These are phyloP conservation scores for Pteria penguin DNA, from an alignment of 2,888 invertebrate genomes.

Conservation along the genomic window DNA sequence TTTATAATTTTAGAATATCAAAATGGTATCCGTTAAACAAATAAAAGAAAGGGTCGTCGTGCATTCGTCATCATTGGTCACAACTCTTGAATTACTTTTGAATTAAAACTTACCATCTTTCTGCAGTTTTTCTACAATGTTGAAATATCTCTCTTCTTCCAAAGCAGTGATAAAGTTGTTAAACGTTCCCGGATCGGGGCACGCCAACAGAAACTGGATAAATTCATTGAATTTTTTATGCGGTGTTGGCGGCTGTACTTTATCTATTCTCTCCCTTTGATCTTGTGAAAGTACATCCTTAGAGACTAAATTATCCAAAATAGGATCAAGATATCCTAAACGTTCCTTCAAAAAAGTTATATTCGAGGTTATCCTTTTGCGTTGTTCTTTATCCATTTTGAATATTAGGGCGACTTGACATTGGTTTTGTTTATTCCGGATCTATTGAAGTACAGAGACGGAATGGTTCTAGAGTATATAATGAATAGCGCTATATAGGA, in stretches of 20 bases:
- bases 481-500: no score
- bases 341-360: slow-evolving; percentile 43
- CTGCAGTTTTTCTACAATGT: slow-evolving; percentile 44
- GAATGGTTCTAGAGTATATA: no score
- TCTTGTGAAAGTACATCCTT: slow-evolving; percentile 39
- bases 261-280: slow-evolving; percentile 35
- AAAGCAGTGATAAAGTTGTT: slow-evolving; percentile 35
- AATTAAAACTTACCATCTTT: slow-evolving; percentile 38
- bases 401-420: not conserved
- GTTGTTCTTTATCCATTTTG: slow-evolving; percentile 43
- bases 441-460: no score
- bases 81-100: no score
- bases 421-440: no score
- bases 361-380: slow-evolving; percentile 40
- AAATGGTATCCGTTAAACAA: no score
- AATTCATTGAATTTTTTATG: slow-evolving; percentile 46
- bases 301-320: slow-evolving; percentile 32
- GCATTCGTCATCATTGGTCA: no score
- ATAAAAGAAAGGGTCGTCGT: no score
- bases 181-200: slow-evolving; percentile 33
- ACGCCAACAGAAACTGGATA: slow-evolving; percentile 36
- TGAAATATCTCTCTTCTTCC: slow-evolving; percentile 41
- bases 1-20: no score
- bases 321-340: slow-evolving; percentile 40
- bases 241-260: slow-evolving; percentile 40